A percentile compares a stretch with the other conserved stretches of the same genome.
Conservation (phyloP, 2,888 invertebrate genomes). For the Omphaloscelis lunosa region DNA sequence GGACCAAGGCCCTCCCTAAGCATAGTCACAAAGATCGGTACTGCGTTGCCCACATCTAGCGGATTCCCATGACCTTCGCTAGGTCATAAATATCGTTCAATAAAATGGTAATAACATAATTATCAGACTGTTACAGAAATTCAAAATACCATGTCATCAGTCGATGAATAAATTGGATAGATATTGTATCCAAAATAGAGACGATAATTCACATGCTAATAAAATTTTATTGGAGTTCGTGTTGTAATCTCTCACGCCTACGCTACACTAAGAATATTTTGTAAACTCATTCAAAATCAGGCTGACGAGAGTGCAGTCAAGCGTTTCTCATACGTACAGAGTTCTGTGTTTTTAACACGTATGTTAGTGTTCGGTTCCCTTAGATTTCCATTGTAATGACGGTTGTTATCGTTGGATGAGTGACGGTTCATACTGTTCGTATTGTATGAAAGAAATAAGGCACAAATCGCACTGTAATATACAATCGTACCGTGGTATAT, state of each 20-base stretch:
- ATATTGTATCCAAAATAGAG: constrained; percentile 15
- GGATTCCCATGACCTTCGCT: constrained; percentile 14
- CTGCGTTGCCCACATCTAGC: neutral
- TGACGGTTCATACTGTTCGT: neutral
- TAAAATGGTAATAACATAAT: constrained; percentile 31
- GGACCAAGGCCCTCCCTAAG: no score
- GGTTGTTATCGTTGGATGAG: neutral
- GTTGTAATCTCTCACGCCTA: constrained; percentile 44
- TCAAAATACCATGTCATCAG: constrained; percentile 14
- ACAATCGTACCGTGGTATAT: neutral
- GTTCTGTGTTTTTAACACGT: neutral
- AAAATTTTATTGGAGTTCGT: constrained; percentile 33
- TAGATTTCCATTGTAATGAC: neutral
- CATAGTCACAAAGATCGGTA: neutral
- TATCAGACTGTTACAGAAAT: constrained; percentile 19
- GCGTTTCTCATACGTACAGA: neutral
- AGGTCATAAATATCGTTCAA: neutral
- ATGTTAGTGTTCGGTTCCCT: neutral
- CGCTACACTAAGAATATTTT: constrained; percentile 31
- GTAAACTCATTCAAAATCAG: constrained; percentile 20
- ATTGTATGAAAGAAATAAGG: neutral
- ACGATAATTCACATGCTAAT: constrained; percentile 33
- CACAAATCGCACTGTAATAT: neutral
- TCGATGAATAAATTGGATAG: constrained; percentile 27
- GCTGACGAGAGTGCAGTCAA: neutral